A percentile compares a stretch with the other conserved stretches of the same genome.
Conservation (phyloP, 2,888 invertebrate species). For the Camponotus fellah region DNA sequence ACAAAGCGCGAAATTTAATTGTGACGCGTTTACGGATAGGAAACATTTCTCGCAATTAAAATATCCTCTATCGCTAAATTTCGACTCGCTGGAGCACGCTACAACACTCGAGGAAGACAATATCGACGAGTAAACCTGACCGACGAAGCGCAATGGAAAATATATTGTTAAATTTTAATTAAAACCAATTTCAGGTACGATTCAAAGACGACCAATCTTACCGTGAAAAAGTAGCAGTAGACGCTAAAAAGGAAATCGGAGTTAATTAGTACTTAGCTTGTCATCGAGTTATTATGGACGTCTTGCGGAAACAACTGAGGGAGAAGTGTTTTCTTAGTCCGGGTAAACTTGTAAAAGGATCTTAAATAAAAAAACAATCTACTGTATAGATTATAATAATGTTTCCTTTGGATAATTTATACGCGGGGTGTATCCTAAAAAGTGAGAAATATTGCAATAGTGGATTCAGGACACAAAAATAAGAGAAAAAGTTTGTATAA, state of each 20-base stretch:
- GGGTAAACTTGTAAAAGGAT: background rate
- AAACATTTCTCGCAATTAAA: constrained; percentile 67
- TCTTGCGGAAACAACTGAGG: constrained; percentile 3
- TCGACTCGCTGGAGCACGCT: constrained; percentile 46
- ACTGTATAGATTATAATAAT: background rate
- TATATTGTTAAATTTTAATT: constrained; percentile 78
- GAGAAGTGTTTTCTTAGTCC: background rate
- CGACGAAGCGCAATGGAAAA: constrained; percentile 59
- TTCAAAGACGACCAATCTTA: constrained; percentile 68
- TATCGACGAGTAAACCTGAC: constrained; percentile 61
- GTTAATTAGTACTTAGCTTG: constrained; percentile 75
- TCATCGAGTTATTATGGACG: constrained; percentile 31
- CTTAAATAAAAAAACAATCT: background rate
- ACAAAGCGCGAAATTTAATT: constrained; percentile 32
- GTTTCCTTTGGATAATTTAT: background rate
- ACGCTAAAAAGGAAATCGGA: constrained; percentile 63
- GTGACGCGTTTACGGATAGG: constrained; percentile 12
- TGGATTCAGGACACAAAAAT: too few relatives aligned
- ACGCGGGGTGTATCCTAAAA: too few relatives aligned
- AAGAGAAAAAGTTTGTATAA: too few relatives aligned
- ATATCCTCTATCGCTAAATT: constrained; percentile 57
- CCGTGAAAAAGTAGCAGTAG: constrained; percentile 60
- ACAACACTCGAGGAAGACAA: constrained; percentile 61
- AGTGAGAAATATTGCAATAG: too few relatives aligned
- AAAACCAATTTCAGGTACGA: constrained; percentile 73